Percentiles rank a stretch among this genome's conserved stretches.
These are phyloP conservation scores for Chrysolophus pictus DNA, from an alignment of 2,797 vertebrate species.

Conservation along the genomic window DNA sequence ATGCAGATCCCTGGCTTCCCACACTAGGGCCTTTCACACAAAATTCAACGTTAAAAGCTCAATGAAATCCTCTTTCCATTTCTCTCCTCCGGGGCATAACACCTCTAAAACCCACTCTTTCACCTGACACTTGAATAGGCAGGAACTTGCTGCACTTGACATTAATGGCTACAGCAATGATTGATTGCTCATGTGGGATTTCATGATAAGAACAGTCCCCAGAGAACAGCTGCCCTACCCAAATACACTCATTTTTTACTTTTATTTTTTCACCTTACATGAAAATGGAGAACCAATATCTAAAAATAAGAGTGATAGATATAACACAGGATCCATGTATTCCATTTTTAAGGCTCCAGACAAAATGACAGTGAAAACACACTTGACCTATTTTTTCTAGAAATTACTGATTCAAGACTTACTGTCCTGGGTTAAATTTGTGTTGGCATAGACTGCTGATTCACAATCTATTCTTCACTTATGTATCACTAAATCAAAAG, in stretches of 20 bases:
- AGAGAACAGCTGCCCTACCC: not conserved
- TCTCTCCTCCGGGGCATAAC: not conserved
- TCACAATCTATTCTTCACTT: not conserved
- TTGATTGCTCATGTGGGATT: not conserved
- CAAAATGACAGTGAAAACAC: not conserved
- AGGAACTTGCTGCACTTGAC: not conserved
- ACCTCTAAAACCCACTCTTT: not conserved
- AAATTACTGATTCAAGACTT: conserved; percentile 27
- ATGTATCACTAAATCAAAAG: conserved; percentile 19
- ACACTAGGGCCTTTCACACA: not conserved
- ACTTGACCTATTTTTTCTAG: not conserved
- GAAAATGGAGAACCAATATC: conserved; percentile 5
- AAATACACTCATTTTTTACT: conserved; percentile 18
- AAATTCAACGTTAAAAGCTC: not conserved
- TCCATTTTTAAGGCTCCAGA: not conserved
- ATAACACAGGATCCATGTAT: not conserved
- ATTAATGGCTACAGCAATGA: not conserved
- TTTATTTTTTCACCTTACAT: not conserved
- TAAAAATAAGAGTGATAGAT: conserved; percentile 17
- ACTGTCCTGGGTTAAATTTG: not conserved
- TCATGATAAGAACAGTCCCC: not conserved
- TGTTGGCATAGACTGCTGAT: conserved; percentile 5
- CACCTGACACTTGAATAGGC: not conserved
- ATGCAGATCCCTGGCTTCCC: not conserved
- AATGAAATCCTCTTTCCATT: not conserved